Base-by-base conservation (phyloP, 2,888 invertebrate genomes). In the Hanleya hanleyi region DNA sequence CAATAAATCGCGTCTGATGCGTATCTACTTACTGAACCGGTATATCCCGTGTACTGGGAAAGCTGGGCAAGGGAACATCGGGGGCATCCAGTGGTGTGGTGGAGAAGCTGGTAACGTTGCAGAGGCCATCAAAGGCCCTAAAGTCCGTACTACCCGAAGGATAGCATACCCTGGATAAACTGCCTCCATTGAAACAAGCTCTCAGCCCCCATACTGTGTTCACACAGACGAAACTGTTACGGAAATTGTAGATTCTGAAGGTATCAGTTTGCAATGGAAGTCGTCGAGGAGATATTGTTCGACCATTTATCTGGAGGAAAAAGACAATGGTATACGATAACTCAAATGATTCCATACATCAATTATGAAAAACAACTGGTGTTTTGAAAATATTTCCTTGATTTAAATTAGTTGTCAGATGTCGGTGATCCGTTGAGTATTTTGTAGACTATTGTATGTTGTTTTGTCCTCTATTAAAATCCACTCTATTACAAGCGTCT, bases 111-210 rank as follows among this genome's bases (percentile, higher is more conserved):
- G 57, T 57, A 15, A 57, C 26, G 9, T 57, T 57, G 9, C 57
- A 57, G 15, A 57, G 32, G 57, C 57, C 57, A 26, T 57, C 57
- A 57, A 57, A 57, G 4, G 57, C 57, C 57, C 57, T 18, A 32
- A 57, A 57, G 29, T 57, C 12, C 22, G 22, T 18, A 15, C 26
- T 29, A 32, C 26, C 18, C 57, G 32, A 1, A 2, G 57, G 57
- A 26, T 57, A 57, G 29, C 57, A 57, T 22, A 57, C 26, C 57
- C 57, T 1, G 29, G 57, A 29, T 26, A 57, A 26, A 26, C 57
- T 57, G 29, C 57, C 57, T 18, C 57, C 57, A 57, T 57, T 57
- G 32, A 57, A 57, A 26, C 57, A 57, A 15, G 57, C 29, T 26
- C 57, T 57, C 5, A 57, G 32, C 2, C 57, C 57, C 57, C 57